Conservation (phyloP, 1,140 invertebrate genomes). For the Apis laboriosa region DNA sequence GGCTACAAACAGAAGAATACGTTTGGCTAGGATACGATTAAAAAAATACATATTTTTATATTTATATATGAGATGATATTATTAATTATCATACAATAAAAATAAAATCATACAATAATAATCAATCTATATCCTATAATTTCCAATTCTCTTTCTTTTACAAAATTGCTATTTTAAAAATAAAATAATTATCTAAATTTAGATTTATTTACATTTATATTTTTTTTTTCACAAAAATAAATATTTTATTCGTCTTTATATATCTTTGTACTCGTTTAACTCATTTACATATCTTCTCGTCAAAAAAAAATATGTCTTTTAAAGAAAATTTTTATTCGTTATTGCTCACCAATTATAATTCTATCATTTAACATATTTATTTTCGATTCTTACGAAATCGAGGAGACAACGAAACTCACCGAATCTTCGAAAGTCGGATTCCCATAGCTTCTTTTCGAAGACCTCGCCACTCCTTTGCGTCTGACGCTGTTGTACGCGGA, state of each 20-base stretch:
- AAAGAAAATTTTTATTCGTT: too few relatives aligned
- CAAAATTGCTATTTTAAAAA: too few relatives aligned
- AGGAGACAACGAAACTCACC: conserved; percentile 79
- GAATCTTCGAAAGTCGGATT: conserved; percentile 96
- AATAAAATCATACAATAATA: not conserved
- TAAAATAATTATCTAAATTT: not conserved
- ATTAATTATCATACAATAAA: too few relatives aligned
- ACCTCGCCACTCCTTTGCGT: conserved; percentile 85
- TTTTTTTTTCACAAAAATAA: not conserved
- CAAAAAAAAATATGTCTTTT: too few relatives aligned
- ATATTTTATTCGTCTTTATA: too few relatives aligned
- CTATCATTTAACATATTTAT: too few relatives aligned
- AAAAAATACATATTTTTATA: not conserved
- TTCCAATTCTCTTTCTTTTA: too few relatives aligned
- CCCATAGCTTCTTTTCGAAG: conserved; percentile 94
- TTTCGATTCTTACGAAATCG: not conserved
- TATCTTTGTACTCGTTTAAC: too few relatives aligned
- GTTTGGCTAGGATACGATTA: conserved; percentile 5
- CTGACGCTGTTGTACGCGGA: conserved; percentile 90
- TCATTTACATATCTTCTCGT: too few relatives aligned
- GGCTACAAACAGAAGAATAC: conserved; percentile 57
- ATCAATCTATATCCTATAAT: not conserved
- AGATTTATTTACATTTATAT: not conserved
- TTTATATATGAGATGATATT: not conserved
- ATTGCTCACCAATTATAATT: too few relatives aligned